A percentile compares a stretch with the other conserved stretches of the same genome.
Evolutionary conservation across 2,888 invertebrate species (phyloP).

Genomic region (Watsonalla cultraria): DNA sequence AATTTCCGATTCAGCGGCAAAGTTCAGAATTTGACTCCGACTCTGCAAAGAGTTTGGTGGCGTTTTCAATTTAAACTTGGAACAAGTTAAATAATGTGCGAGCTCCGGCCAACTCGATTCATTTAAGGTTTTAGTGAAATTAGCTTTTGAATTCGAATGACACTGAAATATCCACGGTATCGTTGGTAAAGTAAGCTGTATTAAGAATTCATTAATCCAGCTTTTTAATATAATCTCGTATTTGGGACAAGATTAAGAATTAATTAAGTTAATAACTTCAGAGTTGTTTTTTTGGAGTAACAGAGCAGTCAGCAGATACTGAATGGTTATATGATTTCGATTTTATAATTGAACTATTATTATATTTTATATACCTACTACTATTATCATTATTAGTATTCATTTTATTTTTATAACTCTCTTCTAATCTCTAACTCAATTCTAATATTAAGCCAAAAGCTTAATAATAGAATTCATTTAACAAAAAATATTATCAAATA

Average conservation of each 20-base stretch:
- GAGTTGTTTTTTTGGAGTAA: too few species aligned
- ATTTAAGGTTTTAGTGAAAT: conserved; percentile 77
- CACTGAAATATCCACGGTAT: conserved; percentile 61
- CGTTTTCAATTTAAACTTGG: conserved; percentile 79
- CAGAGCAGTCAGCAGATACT: too few species aligned
- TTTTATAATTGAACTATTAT: too few species aligned
- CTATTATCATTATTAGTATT: too few species aligned
- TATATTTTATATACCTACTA: too few species aligned
- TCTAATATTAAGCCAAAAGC: too few species aligned
- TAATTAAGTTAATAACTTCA: background rate
- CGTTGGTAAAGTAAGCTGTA: conserved; percentile 40
- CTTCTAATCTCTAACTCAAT: too few species aligned
- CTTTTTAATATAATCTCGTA: conserved; percentile 29
- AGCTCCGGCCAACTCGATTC: conserved; percentile 73
- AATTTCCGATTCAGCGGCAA: conserved; percentile 77
- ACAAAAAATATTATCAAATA: too few species aligned
- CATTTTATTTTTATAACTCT: too few species aligned
- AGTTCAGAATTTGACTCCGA: conserved; percentile 76
- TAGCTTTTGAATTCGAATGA: conserved; percentile 74
- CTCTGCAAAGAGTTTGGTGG: conserved; percentile 73
- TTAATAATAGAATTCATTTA: too few species aligned
- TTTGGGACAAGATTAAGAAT: conserved; percentile 15
- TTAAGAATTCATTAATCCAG: conserved; percentile 43
- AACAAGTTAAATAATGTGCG: conserved; percentile 77
- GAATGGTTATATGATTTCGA: too few species aligned